Percentiles rank a stretch among this genome's conserved stretches.
Conservation (phyloP, 2,113 vertebrate genomes). For the Cyprinodon brontotheroides region DNA sequence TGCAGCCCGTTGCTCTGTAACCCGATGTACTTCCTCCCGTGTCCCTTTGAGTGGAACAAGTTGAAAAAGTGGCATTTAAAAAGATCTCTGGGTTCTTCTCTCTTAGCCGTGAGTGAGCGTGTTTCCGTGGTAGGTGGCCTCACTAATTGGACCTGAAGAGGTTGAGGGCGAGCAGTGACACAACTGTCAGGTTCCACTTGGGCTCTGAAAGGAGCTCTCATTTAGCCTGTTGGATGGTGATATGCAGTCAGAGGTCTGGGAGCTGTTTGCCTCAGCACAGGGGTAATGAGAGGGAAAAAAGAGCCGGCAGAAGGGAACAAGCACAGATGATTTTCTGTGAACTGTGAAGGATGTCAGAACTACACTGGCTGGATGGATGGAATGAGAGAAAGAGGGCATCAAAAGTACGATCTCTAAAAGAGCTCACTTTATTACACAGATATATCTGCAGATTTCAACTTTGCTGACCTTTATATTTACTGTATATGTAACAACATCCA, state of each 20-base stretch:
- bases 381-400: neutral
- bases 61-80: conserved; percentile 39
- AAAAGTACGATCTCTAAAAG: neutral
- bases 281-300: conserved; percentile 26
- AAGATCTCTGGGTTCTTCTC: conserved; percentile 30
- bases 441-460: no score
- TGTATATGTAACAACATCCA: no score
- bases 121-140: conserved; percentile 19
- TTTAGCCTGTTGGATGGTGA: conserved; percentile 30
- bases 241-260: conserved; percentile 30
- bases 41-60: neutral
- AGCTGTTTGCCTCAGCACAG: conserved; percentile 18
- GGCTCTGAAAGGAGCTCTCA: conserved; percentile 24
- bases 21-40: neutral
- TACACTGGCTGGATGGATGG: neutral
- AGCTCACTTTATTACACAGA: neutral
- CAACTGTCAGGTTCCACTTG: conserved; percentile 33
- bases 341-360: neutral
- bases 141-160: conserved; percentile 57
- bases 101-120: conserved; percentile 23
- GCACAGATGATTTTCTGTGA: neutral
- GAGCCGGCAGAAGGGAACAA: conserved; percentile 8
- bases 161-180: conserved; percentile 21
- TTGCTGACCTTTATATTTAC: no score
- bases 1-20: conserved; percentile 29